Evolutionary conservation across 2,797 vertebrate genomes (phyloP).

Genomic region (Galaxias olidus): DNA sequence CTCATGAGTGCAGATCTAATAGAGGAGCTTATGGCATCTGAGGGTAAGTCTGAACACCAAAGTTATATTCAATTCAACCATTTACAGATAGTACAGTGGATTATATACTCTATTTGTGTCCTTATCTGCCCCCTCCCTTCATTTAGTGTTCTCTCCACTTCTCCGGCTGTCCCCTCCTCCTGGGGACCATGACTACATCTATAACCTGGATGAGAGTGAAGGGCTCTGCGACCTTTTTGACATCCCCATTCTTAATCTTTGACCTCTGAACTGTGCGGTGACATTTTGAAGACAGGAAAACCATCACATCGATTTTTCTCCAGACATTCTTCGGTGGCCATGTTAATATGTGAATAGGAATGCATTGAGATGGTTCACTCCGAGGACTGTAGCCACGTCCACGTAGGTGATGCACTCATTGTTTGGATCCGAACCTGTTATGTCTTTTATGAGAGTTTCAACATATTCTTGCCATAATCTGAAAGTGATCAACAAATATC

Average conservation of each 20-base stretch:
- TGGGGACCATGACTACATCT: slow-evolving; percentile 89
- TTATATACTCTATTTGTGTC: neutral
- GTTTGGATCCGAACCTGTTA: neutral
- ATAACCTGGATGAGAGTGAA: slow-evolving; percentile 89
- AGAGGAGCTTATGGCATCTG: slow-evolving; percentile 86
- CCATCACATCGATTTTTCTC: neutral
- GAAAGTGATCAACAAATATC: too few relatives aligned
- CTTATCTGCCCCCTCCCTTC: neutral
- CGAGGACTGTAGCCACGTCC: neutral
- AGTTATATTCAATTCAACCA: too few relatives aligned
- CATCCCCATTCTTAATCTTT: slow-evolving; percentile 82
- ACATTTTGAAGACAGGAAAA: slow-evolving; percentile 6
- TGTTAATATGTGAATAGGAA: neutral
- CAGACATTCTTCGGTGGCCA: neutral
- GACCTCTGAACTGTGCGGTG: slow-evolving; percentile 40
- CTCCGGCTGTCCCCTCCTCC: slow-evolving; percentile 84
- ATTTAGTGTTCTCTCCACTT: slow-evolving; percentile 85
- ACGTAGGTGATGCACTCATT: neutral
- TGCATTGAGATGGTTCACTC: neutral
- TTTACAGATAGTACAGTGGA: too few relatives aligned
- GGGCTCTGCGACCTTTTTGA: slow-evolving; percentile 90
- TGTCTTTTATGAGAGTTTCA: too few relatives aligned
- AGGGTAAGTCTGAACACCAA: slow-evolving; percentile 75
- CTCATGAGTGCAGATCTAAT: slow-evolving; percentile 82
- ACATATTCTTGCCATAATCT: too few relatives aligned